Conservation (phyloP, 2,888 invertebrate species). For the Volucella inflata region DNA sequence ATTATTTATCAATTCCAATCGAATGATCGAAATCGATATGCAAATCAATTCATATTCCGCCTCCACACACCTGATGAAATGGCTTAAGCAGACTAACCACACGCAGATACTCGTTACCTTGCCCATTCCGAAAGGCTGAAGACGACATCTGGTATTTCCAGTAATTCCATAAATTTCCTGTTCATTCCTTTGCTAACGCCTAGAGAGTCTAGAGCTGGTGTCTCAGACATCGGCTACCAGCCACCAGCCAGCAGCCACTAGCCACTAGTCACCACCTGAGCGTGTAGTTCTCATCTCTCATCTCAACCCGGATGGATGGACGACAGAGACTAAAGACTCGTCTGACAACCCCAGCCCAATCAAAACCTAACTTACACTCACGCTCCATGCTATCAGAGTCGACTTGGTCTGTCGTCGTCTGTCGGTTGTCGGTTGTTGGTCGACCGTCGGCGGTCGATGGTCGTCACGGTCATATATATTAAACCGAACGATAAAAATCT, state of each 20-base stretch:
- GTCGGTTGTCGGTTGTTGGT: too few species aligned
- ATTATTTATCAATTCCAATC: constrained; percentile 66
- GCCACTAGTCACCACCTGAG: constrained; percentile 35
- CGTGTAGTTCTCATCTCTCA: constrained; percentile 26
- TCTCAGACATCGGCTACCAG: too few species aligned
- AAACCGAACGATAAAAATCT: constrained; percentile 69
- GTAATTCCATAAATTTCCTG: constrained; percentile 65
- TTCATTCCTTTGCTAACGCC: constrained; percentile 59
- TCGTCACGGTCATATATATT: constrained; percentile 71
- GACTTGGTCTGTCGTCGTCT: constrained; percentile 15
- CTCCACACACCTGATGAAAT: constrained; percentile 59
- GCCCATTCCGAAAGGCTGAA: constrained; percentile 15
- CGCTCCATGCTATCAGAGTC: constrained; percentile 6
- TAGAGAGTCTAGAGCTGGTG: constrained; percentile 37
- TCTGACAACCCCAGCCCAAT: constrained; percentile 56
- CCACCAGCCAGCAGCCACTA: too few species aligned
- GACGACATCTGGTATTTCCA: constrained; percentile 74
- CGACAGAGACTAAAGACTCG: constrained; percentile 39
- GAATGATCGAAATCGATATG: constrained; percentile 59
- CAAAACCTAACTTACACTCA: constrained; percentile 39
- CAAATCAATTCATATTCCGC: constrained; percentile 68
- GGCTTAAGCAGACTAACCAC: not conserved
- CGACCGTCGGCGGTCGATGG: not conserved
- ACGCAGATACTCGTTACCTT: constrained; percentile 15
- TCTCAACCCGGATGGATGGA: constrained; percentile 65